Base-by-base conservation (phyloP, 2,888 invertebrate species). In the Dynastes maya region DNA sequence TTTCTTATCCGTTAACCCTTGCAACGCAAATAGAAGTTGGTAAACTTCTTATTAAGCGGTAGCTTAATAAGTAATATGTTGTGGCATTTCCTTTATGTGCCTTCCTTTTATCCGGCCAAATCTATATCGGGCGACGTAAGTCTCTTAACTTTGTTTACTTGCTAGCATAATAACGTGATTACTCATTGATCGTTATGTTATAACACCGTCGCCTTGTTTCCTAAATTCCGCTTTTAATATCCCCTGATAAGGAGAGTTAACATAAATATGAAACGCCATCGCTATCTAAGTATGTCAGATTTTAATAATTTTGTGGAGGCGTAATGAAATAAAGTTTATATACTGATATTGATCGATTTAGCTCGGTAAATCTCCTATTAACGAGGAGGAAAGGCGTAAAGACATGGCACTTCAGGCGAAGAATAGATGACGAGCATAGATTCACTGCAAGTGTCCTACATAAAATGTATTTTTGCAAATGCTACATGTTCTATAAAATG, bases 1-100 rank as follows among this genome's bases (percentile, higher is more conserved):
- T 32, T 51, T 27, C 51, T 11, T 68, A 68, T 68, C 51, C 68
- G 55, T 51, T 68, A 6, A 27, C 51, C 11, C 22, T 27, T 22
- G 55, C 58, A 45, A 72, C 72, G 58, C 37, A 72, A 72, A 72
- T 58, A 72, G 72, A 72, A 72, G 27, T 37, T 40, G 13, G 55
- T 27, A 5, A 37, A 5, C 32, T 71, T 13, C 32, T 22, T 45
- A 58, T 58, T 22, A 22, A 22, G 22, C 22, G 22, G 55, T 49
- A 49, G 16, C 45, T 27, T 45, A 16, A 37, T 16, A 58, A 4
- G 55, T 58, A 58, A 6, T 53, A 58, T 22, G 55, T 16, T 55
- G 55, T 55, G 16, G 5, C 55, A 58, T 22, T 58, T 58, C 55
- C 55, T 29, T 29, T 63, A 13, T 6, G n/a, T 63, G 13, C 11